Base-by-base conservation (phyloP, 2,888 invertebrate species). In the Gasteruption jaculator region DNA sequence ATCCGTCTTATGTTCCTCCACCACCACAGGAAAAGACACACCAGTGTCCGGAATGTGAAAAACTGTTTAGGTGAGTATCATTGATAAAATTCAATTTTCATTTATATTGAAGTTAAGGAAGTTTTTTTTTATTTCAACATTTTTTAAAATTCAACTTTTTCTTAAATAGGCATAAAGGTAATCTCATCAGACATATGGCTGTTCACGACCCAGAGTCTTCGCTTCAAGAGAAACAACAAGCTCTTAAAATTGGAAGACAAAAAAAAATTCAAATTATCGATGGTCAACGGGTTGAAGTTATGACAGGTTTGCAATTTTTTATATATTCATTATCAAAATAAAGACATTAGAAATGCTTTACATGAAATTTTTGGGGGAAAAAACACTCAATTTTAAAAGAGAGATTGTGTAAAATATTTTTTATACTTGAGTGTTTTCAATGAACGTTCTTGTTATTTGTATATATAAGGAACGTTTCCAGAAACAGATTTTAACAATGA, bases 181-280 rank as follows among this genome's bases (percentile, higher is more conserved):
- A 93, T 73, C 79, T 94, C 11, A 90, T 93, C 61, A 78, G 94
- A 1, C 94, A 95, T 64, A 82, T 94, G 80, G 90, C 90, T 3
- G 78, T 88, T 1, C 94, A 95, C 62, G 92, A 93, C 73, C 90
- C 91, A 0, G 88, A 90, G 24, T 84, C 88, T 0, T 79, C 82
- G 5, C 77, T 85, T 19, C 83, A 82, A 37, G 83, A 86, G 58
- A 80, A 83, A 45, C 83, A 85, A 15, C 73, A 85, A 2, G 86
- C 86, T 0, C 73, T 91, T 5, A 90, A 87, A 65, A 63, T 89
- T 16, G 89, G 90, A 5, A 74, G 90, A 10, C 85, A 86, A 69
- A 84, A 82, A 73, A 83, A 85, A 60, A 78, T 87, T 45, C 84
- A 86, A 57, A 76, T 82, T 46, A 79, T 82, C 33, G 78, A 78